These are phyloP conservation scores for Podilymbus podiceps DNA, from an alignment of 2,113 vertebrate species.

Conservation along the genomic window DNA sequence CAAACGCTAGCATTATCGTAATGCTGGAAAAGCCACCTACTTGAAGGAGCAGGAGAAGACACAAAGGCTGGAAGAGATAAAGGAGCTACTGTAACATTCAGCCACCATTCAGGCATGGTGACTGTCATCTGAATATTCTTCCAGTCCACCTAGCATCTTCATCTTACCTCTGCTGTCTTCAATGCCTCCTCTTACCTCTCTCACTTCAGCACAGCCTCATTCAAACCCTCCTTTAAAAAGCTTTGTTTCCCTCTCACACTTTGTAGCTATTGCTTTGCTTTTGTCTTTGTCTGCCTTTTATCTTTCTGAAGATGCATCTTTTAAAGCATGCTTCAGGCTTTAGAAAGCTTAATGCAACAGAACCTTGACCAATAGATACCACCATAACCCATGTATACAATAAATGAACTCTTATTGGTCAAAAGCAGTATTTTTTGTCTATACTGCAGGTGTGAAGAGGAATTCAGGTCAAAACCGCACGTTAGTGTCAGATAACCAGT, in stretches of 20 bases:
- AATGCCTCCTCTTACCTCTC: background rate
- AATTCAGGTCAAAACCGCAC: background rate
- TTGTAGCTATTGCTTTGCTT: background rate
- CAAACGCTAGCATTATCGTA: background rate
- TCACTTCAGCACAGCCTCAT: background rate
- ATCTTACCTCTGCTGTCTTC: background rate
- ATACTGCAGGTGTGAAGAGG: background rate
- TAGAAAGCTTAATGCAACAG: background rate
- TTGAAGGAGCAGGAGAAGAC: background rate
- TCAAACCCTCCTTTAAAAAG: background rate
- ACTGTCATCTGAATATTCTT: background rate
- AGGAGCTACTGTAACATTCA: background rate
- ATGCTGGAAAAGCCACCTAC: background rate
- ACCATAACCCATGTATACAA: background rate
- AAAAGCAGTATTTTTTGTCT: background rate
- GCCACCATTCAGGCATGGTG: background rate
- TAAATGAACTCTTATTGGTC: background rate
- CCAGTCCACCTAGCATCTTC: background rate
- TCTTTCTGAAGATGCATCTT: background rate
- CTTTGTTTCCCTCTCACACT: background rate
- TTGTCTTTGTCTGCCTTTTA: background rate
- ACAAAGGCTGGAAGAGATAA: background rate
- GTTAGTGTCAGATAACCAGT: background rate
- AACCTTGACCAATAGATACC: background rate
- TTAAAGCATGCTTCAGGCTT: background rate